phyloP scores from a whole-genome alignment of 2,797 vertebrate species.

The Capromys pilorides region DNA sequence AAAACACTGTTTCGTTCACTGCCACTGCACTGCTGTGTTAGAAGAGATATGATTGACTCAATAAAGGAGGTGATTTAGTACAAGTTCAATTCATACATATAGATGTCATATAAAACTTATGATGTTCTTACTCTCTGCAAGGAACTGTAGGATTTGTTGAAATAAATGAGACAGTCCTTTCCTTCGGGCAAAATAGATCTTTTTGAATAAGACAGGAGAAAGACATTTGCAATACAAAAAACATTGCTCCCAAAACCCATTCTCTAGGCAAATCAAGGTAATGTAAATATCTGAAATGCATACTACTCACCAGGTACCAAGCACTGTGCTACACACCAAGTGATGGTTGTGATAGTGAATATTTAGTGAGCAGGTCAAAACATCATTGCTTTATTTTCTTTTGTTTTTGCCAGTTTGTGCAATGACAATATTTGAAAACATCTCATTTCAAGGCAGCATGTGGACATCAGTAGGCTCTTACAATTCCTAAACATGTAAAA shows the following conservation, averaged over 20 bases:
- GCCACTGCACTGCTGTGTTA: background rate
- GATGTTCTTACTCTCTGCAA: constrained; percentile 46
- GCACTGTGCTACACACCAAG: background rate
- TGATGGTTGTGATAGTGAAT: background rate
- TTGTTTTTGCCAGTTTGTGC: constrained; percentile 7
- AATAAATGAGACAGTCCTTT: constrained; percentile 58
- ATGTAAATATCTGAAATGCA: background rate
- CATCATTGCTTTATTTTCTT: background rate
- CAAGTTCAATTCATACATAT: constrained; percentile 43
- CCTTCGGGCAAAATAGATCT: constrained; percentile 50
- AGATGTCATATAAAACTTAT: constrained; percentile 68
- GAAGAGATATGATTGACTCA: constrained; percentile 50
- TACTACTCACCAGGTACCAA: background rate
- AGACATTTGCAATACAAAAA: background rate
- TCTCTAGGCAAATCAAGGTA: constrained; percentile 11
- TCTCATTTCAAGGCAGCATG: background rate
- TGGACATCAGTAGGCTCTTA: background rate
- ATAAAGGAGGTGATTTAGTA: constrained; percentile 42
- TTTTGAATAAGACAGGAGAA: constrained; percentile 27
- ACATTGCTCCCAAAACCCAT: background rate
- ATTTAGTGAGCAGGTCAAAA: background rate
- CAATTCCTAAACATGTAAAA: background rate
- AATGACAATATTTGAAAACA: background rate
- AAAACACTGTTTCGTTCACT: background rate
- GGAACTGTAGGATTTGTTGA: constrained; percentile 57